Evolutionary conservation across 2,888 invertebrate species (phyloP), one percentile per base, ranked within the genome.

Genomic region (Dasysyrphus tricinctus): DNA sequence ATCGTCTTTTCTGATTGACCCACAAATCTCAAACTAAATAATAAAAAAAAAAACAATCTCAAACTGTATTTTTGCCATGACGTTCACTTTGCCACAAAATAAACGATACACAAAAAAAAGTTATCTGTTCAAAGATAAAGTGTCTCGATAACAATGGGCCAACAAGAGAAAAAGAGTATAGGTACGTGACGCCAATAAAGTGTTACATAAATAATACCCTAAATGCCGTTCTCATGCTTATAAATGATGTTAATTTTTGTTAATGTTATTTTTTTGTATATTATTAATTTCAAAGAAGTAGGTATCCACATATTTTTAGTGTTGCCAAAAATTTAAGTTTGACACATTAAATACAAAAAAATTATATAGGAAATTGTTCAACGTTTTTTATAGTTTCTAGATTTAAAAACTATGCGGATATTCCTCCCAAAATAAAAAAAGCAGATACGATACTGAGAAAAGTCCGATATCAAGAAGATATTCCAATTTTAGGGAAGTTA

Each of bases 171-270:
- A 56, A 34, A 32, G 34, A 54, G 56, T 5, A 2, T 5, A 14
- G 1, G 16, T 84, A 84, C 83, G 83, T 84, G 83, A 84, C 57
- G 63, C 70, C 74, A 54, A 72, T 75, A 51, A 72, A 47, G 67
- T 72, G 70, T 76, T 84, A 61, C 76, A 84, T 80, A 80, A 80
- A 84, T 80, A 84, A 76, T 65, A 51, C 59, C 57, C 54, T 80
- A 84, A 84, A 76, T 84, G 72, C 70, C 65, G 29, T 42, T 14
- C 67, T 79, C 57, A 79, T 80, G 79, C 72, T 63, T 72, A 65
- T 63, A 84, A 80, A 76, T 80, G 80, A 84, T 80, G 70, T 59
- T 67, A 72, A 37, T 74, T 59, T 57, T 37, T 39, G 63, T 59
- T 70, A 72, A 47, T 63, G 32, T 19, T 56, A 9, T 63, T 78